Base-by-base conservation (phyloP, 2,797 vertebrate species). In the Microctenopoma steveboyesi region DNA sequence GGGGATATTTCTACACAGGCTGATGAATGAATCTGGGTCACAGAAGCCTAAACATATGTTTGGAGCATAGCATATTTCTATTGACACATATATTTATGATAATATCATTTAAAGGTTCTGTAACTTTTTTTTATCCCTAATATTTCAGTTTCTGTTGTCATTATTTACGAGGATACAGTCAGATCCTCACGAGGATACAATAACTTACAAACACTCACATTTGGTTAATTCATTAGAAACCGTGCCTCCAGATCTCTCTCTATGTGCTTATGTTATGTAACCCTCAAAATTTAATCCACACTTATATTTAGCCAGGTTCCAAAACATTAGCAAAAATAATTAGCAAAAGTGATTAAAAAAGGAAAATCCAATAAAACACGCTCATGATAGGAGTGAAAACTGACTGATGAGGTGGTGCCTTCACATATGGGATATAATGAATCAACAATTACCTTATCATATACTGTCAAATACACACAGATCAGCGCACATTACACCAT, bases 321-420 rank as follows among this genome's bases (percentile, higher is more conserved):
- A 40, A 71, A 53, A 59, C 60, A 40, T 57, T 39, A 69, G 75
- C 84, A 79, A 80, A 87, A 89, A 89, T 89, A 85, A 84, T 79
- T 33, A 78, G 59, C 78, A 11, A 37, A 11, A 49, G 82, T 80
- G 84, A 91, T 92, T 90, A 89, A 90, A 90, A 86, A 48, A n/a
- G 66, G 80, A 74, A 89, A 90, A 92, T 91, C 87, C 92, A 89
- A 91, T 91, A 88, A 90, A 87, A 89, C 86, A 83, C 74, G 90
- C 86, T 89, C 91, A 86, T 91, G 86, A 78, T 48, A 70, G 70
- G 65, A 49, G 67, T 46, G 76, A 75, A 62, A 74, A 25, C 67
- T 69, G 68, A 22, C 68, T 76, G 85, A 89, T 80, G 79, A 85
- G 79, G 76, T 85, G 71, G 64, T 35, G 39, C 69, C 86, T 80